phyloP scores from a whole-genome alignment of 2,888 invertebrate genomes.

The Drosophila picticornis region DNA sequence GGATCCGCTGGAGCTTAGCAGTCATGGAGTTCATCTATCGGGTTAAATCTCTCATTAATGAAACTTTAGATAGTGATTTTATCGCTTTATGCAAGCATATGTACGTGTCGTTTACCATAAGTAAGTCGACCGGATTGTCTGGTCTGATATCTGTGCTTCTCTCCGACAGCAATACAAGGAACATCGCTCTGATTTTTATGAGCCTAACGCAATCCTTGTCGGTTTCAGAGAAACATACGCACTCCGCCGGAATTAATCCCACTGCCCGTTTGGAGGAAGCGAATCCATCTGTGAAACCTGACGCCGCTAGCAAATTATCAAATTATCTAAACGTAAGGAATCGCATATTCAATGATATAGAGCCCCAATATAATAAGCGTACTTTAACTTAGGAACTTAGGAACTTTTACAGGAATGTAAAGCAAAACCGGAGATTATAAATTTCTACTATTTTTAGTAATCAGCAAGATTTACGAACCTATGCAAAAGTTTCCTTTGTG shows the following conservation, averaged over 20 bases:
- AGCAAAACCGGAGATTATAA: background rate
- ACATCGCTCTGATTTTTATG: slow-evolving; percentile 1
- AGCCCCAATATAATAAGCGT: no score
- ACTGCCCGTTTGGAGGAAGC: no score
- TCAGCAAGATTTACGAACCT: background rate
- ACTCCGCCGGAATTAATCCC: no score
- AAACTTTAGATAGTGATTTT: no score
- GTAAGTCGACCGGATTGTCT: slow-evolving; percentile 3
- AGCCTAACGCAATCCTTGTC: background rate
- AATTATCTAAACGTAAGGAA: no score
- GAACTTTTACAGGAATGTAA: background rate
- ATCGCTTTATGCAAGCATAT: background rate
- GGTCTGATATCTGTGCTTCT: background rate
- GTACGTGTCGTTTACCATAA: slow-evolving; percentile 11
- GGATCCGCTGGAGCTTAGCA: no score
- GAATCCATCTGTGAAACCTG: no score
- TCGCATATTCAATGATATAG: no score
- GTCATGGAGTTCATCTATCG: no score
- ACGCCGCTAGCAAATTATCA: no score
- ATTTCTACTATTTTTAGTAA: background rate
- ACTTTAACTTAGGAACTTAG: background rate
- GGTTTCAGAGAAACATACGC: no score
- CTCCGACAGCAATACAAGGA: slow-evolving; percentile 9
- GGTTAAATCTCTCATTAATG: no score
- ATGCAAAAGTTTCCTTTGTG: slow-evolving; percentile 1